Evolutionary conservation across 2,888 invertebrate species (phyloP).

Genomic region (Leptura quadrifasciata): DNA sequence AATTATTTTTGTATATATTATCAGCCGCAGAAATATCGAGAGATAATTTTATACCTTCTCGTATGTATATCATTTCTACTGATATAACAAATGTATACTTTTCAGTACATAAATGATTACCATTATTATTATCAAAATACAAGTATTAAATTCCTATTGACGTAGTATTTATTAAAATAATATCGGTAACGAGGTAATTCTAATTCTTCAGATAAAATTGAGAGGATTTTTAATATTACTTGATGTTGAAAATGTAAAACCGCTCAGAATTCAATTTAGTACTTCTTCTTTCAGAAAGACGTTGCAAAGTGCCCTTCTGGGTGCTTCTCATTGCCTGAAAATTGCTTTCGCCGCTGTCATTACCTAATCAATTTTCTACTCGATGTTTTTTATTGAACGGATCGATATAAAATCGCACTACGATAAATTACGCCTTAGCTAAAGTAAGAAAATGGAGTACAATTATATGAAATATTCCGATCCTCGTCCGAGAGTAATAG

Average conservation of each 20-base stretch:
- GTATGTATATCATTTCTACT: no score
- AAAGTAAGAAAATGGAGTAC: not conserved
- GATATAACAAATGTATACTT: no score
- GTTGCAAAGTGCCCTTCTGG: slow-evolving; percentile 27
- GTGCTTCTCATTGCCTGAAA: slow-evolving; percentile 25
- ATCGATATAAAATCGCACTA: slow-evolving; percentile 6
- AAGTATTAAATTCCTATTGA: no score
- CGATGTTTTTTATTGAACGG: slow-evolving; percentile 16
- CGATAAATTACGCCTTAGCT: slow-evolving; percentile 13
- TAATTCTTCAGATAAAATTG: no score
- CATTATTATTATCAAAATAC: no score
- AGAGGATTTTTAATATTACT: slow-evolving; percentile 32
- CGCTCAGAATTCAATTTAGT: slow-evolving; percentile 39
- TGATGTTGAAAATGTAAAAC: slow-evolving; percentile 34
- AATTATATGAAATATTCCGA: slow-evolving; percentile 2
- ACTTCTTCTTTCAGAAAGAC: slow-evolving; percentile 22
- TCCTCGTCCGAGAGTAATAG: not conserved
- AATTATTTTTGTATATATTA: no score
- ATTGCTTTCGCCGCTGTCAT: slow-evolving; percentile 32
- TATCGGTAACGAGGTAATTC: no score
- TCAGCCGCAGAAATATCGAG: no score
- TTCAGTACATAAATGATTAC: no score
- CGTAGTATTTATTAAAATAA: no score
- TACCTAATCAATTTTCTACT: slow-evolving; percentile 19
- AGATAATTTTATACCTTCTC: no score